Conservation (phyloP, 2,797 vertebrate species). For the Crenichthys baileyi region DNA sequence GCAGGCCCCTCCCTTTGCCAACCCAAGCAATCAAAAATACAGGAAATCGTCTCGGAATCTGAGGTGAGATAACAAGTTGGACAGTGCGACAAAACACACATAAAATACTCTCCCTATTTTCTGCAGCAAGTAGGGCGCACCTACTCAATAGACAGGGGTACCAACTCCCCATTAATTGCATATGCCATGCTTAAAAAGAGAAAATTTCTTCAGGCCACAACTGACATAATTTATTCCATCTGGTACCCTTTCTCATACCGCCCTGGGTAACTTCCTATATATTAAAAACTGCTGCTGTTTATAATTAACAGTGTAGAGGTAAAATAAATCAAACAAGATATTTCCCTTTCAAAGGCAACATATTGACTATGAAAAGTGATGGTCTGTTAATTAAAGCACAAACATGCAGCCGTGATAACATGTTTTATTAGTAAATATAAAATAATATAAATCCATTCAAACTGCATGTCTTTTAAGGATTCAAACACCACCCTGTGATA, state of each 20-base stretch:
- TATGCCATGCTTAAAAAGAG: neutral
- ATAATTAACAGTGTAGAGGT: neutral
- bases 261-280: neutral
- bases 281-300: neutral
- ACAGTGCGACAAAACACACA: neutral
- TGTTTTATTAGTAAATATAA: neutral
- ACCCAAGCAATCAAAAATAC: neutral
- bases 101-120: neutral
- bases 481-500: slow-evolving; percentile 11
- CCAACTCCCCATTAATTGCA: neutral
- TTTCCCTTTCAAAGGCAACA: neutral
- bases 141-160: neutral
- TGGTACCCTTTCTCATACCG: neutral
- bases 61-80: neutral
- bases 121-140: neutral
- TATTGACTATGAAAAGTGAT: neutral
- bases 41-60: neutral
- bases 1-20: neutral
- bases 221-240: neutral
- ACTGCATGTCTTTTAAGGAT: slow-evolving; percentile 9
- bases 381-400: neutral
- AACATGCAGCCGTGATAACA: slow-evolving; percentile 13
- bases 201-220: neutral
- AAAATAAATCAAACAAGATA: neutral
- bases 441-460: slow-evolving; percentile 30